Percentiles rank a stretch among this genome's conserved stretches.
Evolutionary conservation across 2,113 vertebrate species (phyloP).

Genomic region (Helogale parvula): DNA sequence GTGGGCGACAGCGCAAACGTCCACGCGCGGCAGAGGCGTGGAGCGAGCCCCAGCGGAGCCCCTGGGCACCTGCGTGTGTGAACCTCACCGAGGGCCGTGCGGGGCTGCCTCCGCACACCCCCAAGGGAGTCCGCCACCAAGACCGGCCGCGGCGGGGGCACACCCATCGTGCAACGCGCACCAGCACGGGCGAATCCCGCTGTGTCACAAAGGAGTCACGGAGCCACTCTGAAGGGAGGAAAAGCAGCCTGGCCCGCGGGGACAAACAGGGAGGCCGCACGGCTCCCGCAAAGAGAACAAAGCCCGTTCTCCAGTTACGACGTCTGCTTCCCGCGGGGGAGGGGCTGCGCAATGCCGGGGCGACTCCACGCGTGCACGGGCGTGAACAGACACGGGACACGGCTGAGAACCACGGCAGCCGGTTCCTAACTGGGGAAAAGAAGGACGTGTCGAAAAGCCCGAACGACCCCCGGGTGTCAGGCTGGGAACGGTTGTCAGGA

Average conservation of each 20-base stretch:
- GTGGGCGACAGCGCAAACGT: fast-evolving
- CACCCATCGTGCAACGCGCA: too few relatives aligned
- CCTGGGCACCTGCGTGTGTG: background rate
- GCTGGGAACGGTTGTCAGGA: background rate
- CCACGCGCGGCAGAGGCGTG: background rate
- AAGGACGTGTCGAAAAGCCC: background rate
- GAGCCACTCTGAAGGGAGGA: background rate
- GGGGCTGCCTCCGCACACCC: background rate
- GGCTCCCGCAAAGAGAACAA: too few relatives aligned
- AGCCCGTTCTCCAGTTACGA: too few relatives aligned
- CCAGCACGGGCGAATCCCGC: too few relatives aligned
- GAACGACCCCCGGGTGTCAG: background rate
- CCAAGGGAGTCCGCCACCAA: too few relatives aligned
- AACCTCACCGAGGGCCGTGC: background rate
- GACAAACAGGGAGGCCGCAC: background rate
- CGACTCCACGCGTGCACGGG: too few relatives aligned
- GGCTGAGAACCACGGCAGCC: too few relatives aligned
- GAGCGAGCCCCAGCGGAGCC: background rate
- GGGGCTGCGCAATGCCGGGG: too few relatives aligned
- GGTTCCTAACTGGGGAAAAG: too few relatives aligned
- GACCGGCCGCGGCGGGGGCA: fast-evolving
- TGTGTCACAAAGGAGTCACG: background rate
- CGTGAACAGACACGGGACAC: too few relatives aligned
- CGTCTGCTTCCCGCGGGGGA: too few relatives aligned
- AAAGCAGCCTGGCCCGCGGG: too few relatives aligned